Conservation (phyloP, 2,113 vertebrate genomes). For the Malurus melanocephalus region DNA sequence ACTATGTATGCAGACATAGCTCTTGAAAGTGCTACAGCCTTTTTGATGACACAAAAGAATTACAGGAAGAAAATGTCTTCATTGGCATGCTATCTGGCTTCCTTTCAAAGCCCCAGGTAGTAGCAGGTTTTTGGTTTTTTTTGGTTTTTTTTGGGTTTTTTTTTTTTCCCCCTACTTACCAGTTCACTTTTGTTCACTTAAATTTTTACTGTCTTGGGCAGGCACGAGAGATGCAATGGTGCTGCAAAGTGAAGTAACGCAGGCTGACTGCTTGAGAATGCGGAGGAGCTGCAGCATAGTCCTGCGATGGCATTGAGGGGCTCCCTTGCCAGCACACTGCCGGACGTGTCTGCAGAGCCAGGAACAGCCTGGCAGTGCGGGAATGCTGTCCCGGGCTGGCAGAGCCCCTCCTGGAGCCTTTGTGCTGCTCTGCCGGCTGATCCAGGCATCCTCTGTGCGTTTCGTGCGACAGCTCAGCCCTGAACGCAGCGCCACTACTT, state of each 20-base stretch:
- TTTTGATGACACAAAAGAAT: not conserved
- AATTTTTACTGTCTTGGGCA: not conserved
- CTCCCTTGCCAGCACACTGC: fast-evolving
- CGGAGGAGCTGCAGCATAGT: not conserved
- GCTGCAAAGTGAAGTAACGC: not conserved
- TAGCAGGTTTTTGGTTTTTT: not conserved
- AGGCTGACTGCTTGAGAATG: not conserved
- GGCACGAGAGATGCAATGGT: fast-evolving
- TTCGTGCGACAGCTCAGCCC: fast-evolving
- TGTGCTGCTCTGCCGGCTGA: not conserved
- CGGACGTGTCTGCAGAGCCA: not conserved
- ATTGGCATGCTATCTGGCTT: not conserved
- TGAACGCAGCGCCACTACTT: not conserved
- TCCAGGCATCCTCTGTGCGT: not conserved
- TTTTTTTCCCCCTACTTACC: not conserved
- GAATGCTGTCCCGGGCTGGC: not conserved
- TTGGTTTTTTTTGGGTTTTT: too few species aligned
- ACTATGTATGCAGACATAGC: not conserved
- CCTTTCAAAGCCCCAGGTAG: not conserved
- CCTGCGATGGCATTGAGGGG: not conserved
- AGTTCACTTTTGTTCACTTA: not conserved
- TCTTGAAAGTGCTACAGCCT: not conserved
- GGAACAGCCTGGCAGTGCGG: too few species aligned
- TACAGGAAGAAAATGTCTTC: not conserved
- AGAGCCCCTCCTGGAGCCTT: not conserved